Percentiles rank a stretch among this genome's conserved stretches.
These are phyloP conservation scores for Saturnia pavonia DNA, from an alignment of 2,888 invertebrate species.

Conservation along the genomic window DNA sequence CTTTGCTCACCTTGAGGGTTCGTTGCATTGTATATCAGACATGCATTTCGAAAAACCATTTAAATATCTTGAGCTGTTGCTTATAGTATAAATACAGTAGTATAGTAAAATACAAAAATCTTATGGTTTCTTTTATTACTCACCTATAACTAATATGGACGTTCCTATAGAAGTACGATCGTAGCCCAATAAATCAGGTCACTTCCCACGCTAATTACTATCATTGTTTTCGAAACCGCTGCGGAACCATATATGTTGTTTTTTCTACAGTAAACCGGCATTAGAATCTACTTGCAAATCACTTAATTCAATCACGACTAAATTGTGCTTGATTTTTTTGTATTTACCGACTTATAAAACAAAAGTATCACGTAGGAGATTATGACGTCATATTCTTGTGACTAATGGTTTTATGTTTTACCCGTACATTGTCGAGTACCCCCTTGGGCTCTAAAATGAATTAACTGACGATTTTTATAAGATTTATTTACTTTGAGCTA, in stretches of 20 bases:
- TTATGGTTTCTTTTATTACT: background rate
- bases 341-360: constrained; percentile 13
- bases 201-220: constrained; percentile 33
- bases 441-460: background rate
- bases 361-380: background rate
- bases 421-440: background rate
- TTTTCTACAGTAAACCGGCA: constrained; percentile 3
- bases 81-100: too few species aligned
- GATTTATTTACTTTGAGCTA: background rate
- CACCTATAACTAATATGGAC: background rate
- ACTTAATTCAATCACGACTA: constrained; percentile 17
- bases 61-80: too few species aligned
- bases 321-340: background rate
- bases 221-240: constrained; percentile 25
- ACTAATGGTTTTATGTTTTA: background rate
- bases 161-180: background rate
- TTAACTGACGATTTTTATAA: background rate
- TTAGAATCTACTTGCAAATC: constrained; percentile 19
- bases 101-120: background rate
- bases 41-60: too few species aligned
- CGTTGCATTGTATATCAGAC: too few species aligned
- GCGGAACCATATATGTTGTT: constrained; percentile 4
- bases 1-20: too few species aligned
- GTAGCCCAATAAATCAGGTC: constrained; percentile 21
- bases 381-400: constrained; percentile 1